Conservation (phyloP, 1,140 invertebrate genomes). For the Mactra quadrangularis region DNA sequence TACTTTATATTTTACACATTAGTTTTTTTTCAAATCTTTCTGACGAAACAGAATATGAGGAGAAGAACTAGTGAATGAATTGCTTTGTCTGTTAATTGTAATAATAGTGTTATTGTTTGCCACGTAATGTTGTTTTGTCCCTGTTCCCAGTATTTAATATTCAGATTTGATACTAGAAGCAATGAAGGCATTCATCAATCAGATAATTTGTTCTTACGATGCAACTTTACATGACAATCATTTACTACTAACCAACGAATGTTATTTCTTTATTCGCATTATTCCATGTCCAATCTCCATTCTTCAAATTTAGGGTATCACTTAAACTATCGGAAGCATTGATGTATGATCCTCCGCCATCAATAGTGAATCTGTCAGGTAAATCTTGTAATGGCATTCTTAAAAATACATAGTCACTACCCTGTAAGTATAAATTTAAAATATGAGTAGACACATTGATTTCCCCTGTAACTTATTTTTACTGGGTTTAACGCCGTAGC, state of each 20-base stretch:
- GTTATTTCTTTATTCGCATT: constrained; percentile 9
- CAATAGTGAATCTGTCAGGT: constrained; percentile 57
- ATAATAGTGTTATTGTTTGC: too few relatives aligned
- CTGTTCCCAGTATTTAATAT: too few relatives aligned
- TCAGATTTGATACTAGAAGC: too few relatives aligned
- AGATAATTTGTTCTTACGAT: too few relatives aligned
- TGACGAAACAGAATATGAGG: too few relatives aligned
- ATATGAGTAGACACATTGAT: background rate
- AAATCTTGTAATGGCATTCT: background rate
- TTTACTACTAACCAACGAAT: constrained; percentile 41
- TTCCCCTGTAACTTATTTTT: background rate
- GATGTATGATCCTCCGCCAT: constrained; percentile 46
- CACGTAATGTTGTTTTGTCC: too few relatives aligned
- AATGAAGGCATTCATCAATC: too few relatives aligned
- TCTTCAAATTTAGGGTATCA: constrained; percentile 29
- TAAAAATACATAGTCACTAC: constrained; percentile 41
- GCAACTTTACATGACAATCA: too few relatives aligned
- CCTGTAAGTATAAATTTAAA: constrained; percentile 2
- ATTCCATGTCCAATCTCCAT: constrained; percentile 63
- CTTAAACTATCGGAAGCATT: constrained; percentile 38
- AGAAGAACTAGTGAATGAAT: too few relatives aligned
- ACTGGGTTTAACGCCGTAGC: background rate
- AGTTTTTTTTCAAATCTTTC: too few relatives aligned
- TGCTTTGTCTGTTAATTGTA: too few relatives aligned
- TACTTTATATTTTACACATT: too few relatives aligned